phyloP scores from a whole-genome alignment of 1,140 invertebrate genomes.

The Heliconius eleuchia region DNA sequence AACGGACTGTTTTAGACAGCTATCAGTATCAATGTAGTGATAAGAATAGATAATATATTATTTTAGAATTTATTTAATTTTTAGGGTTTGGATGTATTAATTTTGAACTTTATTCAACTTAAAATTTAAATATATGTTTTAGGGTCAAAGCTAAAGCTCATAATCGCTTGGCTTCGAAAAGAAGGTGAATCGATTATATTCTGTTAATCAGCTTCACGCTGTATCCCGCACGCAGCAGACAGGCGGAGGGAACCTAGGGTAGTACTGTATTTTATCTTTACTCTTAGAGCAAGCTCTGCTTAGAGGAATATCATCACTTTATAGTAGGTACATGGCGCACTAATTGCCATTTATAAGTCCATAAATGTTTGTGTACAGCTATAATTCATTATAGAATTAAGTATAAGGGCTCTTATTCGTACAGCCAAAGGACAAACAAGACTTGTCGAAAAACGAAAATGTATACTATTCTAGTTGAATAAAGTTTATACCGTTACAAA shows the following conservation, averaged over 20 bases:
- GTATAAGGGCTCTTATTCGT: background rate
- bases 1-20: slow-evolving; percentile 46
- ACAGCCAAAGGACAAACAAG: background rate
- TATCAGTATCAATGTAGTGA: slow-evolving; percentile 37
- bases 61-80: background rate
- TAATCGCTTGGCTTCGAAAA: background rate
- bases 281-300: background rate
- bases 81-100: background rate
- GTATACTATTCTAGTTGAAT: background rate
- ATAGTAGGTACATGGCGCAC: background rate
- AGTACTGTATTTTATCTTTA: background rate
- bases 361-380: background rate
- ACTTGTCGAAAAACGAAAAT: background rate
- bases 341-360: background rate
- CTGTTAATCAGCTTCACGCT: no score
- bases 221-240: no score
- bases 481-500: no score
- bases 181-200: background rate
- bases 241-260: no score
- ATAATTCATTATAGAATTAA: background rate
- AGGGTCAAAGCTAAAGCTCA: no score
- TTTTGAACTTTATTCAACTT: background rate
- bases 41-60: slow-evolving; percentile 16
- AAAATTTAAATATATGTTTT: background rate
- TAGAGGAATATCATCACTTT: background rate